Evolutionary conservation across 92 coral and sea anemone genomes (phyloP), one percentile per base, ranked within the genome.

Genomic region (Metridium senile): DNA sequence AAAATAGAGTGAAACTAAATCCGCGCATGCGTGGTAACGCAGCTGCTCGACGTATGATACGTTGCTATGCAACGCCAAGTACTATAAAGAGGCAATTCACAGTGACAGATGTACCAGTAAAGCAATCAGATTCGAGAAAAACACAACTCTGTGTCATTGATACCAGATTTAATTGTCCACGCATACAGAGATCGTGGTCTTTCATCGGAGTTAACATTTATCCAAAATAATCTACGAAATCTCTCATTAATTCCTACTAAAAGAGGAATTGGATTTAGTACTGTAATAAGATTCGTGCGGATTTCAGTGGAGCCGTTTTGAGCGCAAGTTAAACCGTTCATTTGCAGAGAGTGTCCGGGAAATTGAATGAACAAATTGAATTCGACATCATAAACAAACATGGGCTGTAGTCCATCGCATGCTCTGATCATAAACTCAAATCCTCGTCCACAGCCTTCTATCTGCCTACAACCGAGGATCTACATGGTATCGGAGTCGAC

Each of bases 361-460:
- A n/a, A n/a, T n/a, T n/a, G n/a, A n/a, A n/a, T n/a, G n/a, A n/a
- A n/a, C n/a, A n/a, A n/a, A n/a, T n/a, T n/a, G n/a, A n/a, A n/a
- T n/a, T n/a, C n/a, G 49, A 39, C 49, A 39, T 13, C 49, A 39
- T 4, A 13, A 39, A 39, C 49, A 4, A n/a, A 17, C 61, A 93
- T 93, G 98, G 98, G 98, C 27, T 93, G 98, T 43, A 91, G 97
- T 70, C 98, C 98, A 10, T 93, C 98, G 0, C 98, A 88, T 26
- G 91, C 98, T 7, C 81, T 93, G 20, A 88, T 93, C 31, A 93
- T 93, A 18, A 90, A 87, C 72, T 87, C 94, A 3, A 6, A 54
- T 2, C 11, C 71, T 1, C 84, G 85, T 0, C 53, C 87, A 0
- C 88, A 83, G 20, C 89, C 83, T 16, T 82, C 91, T 0, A 78